Evolutionary conservation across 2,113 vertebrate genomes (phyloP), one percentile per base, ranked within the genome.

Genomic region (Charina bottae): DNA sequence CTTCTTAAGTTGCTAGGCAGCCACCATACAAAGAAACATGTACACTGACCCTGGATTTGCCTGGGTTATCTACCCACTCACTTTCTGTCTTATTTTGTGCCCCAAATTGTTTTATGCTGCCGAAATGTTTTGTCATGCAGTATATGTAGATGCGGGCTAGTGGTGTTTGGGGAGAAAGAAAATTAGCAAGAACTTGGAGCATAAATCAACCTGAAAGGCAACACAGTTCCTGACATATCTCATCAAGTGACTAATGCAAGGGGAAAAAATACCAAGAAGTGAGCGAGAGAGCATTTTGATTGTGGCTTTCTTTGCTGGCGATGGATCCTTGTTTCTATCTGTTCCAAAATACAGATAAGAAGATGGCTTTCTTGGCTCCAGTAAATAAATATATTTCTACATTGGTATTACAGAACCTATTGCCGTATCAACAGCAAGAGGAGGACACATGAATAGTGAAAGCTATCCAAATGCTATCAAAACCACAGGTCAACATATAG

Each of bases 131-230:
- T 90, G 59, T 78, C 87, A 91, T 91, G 54, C 93, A 92, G 90
- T 24, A 93, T 46, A 93, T 42, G 68, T 62, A 93, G 62, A 90
- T 42, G 83, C 0, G 72, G 53, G 8, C 33, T 91, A 90, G 59
- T 64, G 21, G 3, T 17, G 8, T 89, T 90, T 88, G 2, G 55
- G 78, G 92, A 90, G 21, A 90, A 15, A 94, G 84, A 72, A 93
- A 91, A 60, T 68, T 58, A 72, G 87, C 72, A 85, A 89, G 7
- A 64, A 88, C 49, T 8, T 62, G 0, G 0, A 91, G 23, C 17
- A 85, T 94, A 95, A 90, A 91, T 93, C 89, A 95, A 59, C 10
- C 42, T 1, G 89, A 91, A 89, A 87, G 49, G 91, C 42, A 62
- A 87, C 62, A 89, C 49, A 33, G 56, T 83, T 89, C 64, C 53